Evolutionary conservation across 2,113 vertebrate species (phyloP), one percentile per base, ranked within the genome.

Genomic region (Hyaena hyaena): DNA sequence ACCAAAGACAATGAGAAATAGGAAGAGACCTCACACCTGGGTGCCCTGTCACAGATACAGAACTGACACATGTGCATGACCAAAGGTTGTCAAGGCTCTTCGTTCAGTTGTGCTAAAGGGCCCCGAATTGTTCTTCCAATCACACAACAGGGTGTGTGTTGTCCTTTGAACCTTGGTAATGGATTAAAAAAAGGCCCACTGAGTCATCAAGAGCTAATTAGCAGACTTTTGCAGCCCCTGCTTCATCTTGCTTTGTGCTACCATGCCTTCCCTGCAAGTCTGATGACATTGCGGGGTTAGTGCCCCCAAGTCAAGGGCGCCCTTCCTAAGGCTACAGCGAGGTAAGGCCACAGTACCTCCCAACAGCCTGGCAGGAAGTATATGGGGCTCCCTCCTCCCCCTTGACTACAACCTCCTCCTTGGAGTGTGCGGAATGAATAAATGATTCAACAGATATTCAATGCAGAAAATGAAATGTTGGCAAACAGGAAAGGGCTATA

Each of bases 1-100:
- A 97, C 97, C 95, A 96, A 98, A 98, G 98, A 98, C 97, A 33
- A 81, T 69, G 90, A 97, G 97, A 91, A 73, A 76, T 6, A 6
- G 80, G 88, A 95, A 92, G 95, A 95, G 71, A 93, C 83, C 93
- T 97, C 76, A 96, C 95, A 82, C 97, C 73, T 0, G 79, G 87
- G 96, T 92, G 93, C 95, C 97, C 98, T 93, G 93, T 97, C 81
- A 73, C 95, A 97, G 93, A 83, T 90, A 93, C 96, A 93, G 94
- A 98, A 95, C 96, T 86, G 89, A 93, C 92, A n/a, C 33, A 83
- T 97, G 98, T 94, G 28, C 71, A 87, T 98, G 97, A 96, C 97
- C 96, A 71, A 1, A n/a, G 55, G 93, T 91, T 0, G 0, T 50
- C 94, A 95, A 73, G 53, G 93, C 92, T 97, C 53, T 95, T 92